Base-by-base conservation (phyloP, 2,797 vertebrate species). In the Falco rusticolus region DNA sequence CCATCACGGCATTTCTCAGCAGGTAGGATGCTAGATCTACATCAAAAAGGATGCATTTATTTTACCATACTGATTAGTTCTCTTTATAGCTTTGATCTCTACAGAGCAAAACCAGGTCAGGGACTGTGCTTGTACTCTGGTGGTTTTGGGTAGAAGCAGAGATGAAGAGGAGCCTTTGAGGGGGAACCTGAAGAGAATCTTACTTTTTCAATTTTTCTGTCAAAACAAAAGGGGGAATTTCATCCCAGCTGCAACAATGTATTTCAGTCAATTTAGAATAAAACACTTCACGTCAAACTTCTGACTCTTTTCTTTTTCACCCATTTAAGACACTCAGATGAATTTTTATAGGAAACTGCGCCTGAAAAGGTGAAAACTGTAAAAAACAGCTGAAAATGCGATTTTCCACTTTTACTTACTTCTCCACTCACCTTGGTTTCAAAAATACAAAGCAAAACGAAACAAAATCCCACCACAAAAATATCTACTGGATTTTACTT, bases 61-160 rank as follows among this genome's bases (percentile, higher is more conserved):
- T 39, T 47, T 47, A 45, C 41, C 8, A 5, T 25, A 24, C 20
- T 24, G 20, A 18, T 37, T 72, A 53, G 34, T 56, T 86, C n/a
- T 86, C 21, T 33, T 59, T 34, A 25, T 20, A 34, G 28, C 16
- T 87, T 64, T 51, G 16, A 57, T 18, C 22, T 76, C 20, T 61
- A 9, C 0, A 1, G 39, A 66, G 45, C 6, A 69, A 90, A 81
- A 53, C 8, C 21, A 17, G 0, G 0, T 43, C 37, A 61, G 47
- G 10, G 61, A 12, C 17, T 11, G 43, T 15, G 50, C 11, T 47
- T 80, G 74, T 78, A 51, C 14, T 51, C 43, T 26, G 34, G 21
- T 63, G 20, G 10, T 50, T 81, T 56, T 20, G 5, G 19, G 17
- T 25, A 24, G 9, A 53, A 82, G 9, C 1, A 4, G 80, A 84